Evolutionary conservation across 2,888 invertebrate species (phyloP), one percentile per base, ranked within the genome.

Genomic region (Eilema griseolum): DNA sequence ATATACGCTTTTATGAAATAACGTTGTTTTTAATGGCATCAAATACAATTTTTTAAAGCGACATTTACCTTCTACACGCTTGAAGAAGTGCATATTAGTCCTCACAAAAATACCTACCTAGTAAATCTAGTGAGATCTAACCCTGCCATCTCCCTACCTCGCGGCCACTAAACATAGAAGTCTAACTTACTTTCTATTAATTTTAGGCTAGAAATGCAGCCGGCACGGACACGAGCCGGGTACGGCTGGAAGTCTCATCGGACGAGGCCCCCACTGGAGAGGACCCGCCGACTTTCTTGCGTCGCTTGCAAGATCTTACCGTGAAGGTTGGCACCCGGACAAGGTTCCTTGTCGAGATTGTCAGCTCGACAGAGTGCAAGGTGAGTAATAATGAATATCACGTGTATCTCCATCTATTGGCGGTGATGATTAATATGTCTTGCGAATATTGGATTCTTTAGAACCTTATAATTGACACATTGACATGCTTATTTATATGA

Each of bases 291-390:
- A 96, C 97, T 79, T 98, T 99, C 93, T 95, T 98, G 75, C 96
- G 98, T 74, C 96, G 98, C 76, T 96, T 99, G 67, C 97, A 97
- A 86, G 98, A 99, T 92, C 96, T 98, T 68, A 97, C 98, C 20
- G 98, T 98, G 73, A 98, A 98, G 95, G 98, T 99, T 86, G 98
- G 98, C 86, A 98, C 98, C 61, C 96, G 98, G 85, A 97, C 98
- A 1, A 96, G 98, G 82, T 97, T 98, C 86, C 96, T 98, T 64
- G 98, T 98, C 64, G 98, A 98, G 93, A 97, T 98, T 77, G 96
- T 97, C 87, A 98, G 97, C 92, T 96, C 97, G 66, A 96, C 97
- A 62, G 97, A 97, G 88, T 96, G 97, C 81, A 97, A 97, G 96
- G 98, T 98, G 90, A 88, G 91, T 69, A 12, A 16, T 41, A 16